Conservation (phyloP, 2,888 invertebrate species). For the Nomada fabriciana region DNA sequence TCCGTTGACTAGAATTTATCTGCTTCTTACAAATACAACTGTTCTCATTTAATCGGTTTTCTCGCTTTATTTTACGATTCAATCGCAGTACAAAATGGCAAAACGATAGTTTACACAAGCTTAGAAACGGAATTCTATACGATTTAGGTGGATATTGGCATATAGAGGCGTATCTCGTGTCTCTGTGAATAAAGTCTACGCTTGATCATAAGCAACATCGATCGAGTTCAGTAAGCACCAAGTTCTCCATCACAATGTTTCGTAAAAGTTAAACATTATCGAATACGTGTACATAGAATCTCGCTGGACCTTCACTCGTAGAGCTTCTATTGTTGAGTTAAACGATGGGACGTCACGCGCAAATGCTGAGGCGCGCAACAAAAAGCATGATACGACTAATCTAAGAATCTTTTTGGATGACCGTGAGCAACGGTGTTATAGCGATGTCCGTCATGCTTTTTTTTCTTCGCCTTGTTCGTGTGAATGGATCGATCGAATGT, state of each 20-base stretch:
- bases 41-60: background rate
- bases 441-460: constrained; percentile 7
- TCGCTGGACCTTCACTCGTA: constrained; percentile 17
- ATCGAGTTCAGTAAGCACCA: constrained; percentile 40
- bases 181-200: constrained; percentile 42
- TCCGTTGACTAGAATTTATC: constrained; percentile 70
- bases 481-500: background rate
- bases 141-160: constrained; percentile 12
- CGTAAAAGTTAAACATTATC: constrained; percentile 10
- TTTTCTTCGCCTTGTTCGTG: background rate
- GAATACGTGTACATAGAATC: constrained; percentile 3
- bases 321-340: background rate
- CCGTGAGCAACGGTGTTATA: constrained; percentile 64
- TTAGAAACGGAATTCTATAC: constrained; percentile 47
- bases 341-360: constrained; percentile 17
- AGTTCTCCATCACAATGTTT: background rate
- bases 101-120: constrained; percentile 51
- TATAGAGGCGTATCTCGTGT: background rate
- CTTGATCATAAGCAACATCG: constrained; percentile 45
- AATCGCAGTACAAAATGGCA: constrained; percentile 13
- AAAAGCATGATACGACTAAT: constrained; percentile 4
- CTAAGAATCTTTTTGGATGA: constrained; percentile 41
- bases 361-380: constrained; percentile 9
- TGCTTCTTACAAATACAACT: constrained; percentile 26
- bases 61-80: background rate